A percentile compares a stretch with the other conserved stretches of the same genome.
These are phyloP conservation scores for Patagioenas fasciata DNA, from an alignment of 2,113 vertebrate species.

Conservation along the genomic window DNA sequence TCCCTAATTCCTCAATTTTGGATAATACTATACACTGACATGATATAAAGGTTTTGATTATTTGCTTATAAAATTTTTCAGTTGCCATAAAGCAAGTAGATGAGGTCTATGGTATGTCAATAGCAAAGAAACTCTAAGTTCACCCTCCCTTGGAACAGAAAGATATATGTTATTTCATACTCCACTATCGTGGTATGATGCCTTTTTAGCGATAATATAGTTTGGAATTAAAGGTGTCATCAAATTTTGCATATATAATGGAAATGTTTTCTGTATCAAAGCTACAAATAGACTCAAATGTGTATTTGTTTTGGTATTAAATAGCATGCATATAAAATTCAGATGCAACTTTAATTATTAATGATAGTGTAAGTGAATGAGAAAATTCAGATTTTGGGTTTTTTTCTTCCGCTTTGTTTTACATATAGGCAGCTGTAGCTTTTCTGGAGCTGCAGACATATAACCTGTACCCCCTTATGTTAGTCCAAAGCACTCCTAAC, in stretches of 20 bases:
- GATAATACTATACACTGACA: neutral
- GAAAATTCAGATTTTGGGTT: neutral
- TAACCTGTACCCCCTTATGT: neutral
- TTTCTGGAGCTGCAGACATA: neutral
- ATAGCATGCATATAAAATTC: neutral
- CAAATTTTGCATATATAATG: neutral
- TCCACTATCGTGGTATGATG: neutral
- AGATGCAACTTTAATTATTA: neutral
- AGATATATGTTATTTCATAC: neutral
- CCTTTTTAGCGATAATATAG: neutral
- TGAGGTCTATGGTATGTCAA: neutral
- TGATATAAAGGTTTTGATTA: neutral
- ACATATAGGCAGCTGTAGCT: neutral
- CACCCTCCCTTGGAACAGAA: neutral
- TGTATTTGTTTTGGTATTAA: neutral
- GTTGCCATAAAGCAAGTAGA: neutral
- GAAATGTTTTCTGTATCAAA: neutral
- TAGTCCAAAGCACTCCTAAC: neutral
- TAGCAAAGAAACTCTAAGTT: neutral
- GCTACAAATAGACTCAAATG: neutral
- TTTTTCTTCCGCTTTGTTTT: neutral
- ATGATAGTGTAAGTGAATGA: neutral
- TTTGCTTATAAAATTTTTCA: neutral
- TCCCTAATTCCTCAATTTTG: constrained; percentile 17
- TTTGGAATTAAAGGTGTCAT: neutral